Conservation (phyloP, 1,140 invertebrate species). For the Glomeris maerens region DNA sequence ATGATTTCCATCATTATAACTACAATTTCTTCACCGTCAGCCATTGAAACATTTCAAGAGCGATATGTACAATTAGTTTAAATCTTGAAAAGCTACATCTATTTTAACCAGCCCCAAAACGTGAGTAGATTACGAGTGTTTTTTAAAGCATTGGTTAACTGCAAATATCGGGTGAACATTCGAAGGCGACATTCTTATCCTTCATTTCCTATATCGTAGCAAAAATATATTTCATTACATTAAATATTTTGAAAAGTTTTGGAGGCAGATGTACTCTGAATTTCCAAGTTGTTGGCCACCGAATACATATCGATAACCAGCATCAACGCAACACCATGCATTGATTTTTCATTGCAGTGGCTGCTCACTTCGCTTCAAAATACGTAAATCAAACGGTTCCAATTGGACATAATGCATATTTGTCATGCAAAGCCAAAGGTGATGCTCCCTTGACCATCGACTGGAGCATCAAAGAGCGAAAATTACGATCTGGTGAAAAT, state of each 20-base stretch:
- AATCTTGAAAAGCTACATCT: no score
- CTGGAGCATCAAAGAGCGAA: slow-evolving; percentile 13
- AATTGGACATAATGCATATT: slow-evolving; percentile 17
- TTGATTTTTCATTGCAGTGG: slow-evolving; percentile 1
- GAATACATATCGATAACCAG: not conserved
- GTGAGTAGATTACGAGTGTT: no score
- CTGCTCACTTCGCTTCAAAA: slow-evolving; percentile 9
- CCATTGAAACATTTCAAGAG: no score
- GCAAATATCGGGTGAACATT: not conserved
- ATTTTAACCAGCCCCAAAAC: no score
- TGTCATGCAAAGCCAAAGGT: slow-evolving; percentile 19
- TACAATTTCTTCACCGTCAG: no score
- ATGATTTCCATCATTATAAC: no score
- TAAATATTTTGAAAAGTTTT: not conserved
- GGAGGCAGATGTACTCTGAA: not conserved
- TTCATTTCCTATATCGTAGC: not conserved
- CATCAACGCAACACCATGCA: not conserved
- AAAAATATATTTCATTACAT: not conserved
- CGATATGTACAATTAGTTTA: no score
- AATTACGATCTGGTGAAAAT: not conserved
- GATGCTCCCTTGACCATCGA: slow-evolving; percentile 21
- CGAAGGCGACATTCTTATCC: not conserved
- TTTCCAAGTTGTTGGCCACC: not conserved
- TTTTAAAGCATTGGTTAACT: no score
- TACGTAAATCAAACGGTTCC: slow-evolving; percentile 17